Conservation (phyloP, 2,888 invertebrate species). For the Lochmaea crataegi region DNA sequence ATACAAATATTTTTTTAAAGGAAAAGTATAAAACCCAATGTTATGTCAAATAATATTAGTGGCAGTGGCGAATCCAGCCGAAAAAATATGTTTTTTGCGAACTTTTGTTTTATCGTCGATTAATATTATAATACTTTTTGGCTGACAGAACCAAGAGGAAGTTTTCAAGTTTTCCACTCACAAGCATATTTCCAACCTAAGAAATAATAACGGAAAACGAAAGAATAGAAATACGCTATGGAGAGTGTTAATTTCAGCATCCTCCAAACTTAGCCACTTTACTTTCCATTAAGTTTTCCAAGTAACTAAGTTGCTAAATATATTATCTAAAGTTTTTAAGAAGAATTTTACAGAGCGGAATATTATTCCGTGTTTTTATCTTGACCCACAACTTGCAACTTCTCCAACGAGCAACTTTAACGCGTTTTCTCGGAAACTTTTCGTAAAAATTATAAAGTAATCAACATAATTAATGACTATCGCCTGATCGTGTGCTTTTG, state of each 20-base stretch:
- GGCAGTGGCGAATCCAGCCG: too few species aligned
- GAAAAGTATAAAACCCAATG: too few species aligned
- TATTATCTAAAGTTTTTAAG: slow-evolving; percentile 33
- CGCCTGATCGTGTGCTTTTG: slow-evolving; percentile 4
- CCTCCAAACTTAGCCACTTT: slow-evolving; percentile 29
- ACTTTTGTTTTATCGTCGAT: background rate
- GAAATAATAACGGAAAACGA: slow-evolving; percentile 16
- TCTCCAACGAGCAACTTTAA: slow-evolving; percentile 23
- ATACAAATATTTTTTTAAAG: too few species aligned
- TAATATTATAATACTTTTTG: background rate
- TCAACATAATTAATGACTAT: slow-evolving; percentile 33
- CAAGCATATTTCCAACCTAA: background rate
- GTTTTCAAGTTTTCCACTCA: background rate
- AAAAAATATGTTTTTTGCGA: background rate
- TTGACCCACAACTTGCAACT: slow-evolving; percentile 36
- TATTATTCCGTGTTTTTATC: slow-evolving; percentile 36
- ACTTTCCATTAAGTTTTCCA: slow-evolving; percentile 34
- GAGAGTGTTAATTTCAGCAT: slow-evolving; percentile 32
- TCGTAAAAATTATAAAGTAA: slow-evolving; percentile 34
- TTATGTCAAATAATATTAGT: too few species aligned
- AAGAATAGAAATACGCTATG: slow-evolving; percentile 21
- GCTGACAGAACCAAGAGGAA: background rate
- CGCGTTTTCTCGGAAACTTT: slow-evolving; percentile 28
- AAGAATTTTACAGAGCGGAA: slow-evolving; percentile 31
- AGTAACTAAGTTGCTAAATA: slow-evolving; percentile 36